Evolutionary conservation across 2,113 vertebrate genomes (phyloP).

Genomic region (Puffinus mauretanicus): DNA sequence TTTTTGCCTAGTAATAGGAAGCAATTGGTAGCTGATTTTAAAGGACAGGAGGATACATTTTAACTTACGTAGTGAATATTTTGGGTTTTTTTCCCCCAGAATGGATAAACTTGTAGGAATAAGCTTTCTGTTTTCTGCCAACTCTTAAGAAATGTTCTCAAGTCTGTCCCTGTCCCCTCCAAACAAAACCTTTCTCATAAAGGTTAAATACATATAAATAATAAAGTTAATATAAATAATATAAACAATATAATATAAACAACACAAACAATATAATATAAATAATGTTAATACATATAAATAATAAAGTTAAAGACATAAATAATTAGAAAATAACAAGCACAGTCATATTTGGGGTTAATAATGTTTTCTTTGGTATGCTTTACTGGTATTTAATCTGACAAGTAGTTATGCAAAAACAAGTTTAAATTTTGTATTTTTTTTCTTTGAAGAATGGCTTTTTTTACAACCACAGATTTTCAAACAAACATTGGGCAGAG

Average conservation of each 20-base stretch:
- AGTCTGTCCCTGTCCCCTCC: neutral
- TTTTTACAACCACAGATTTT: neutral
- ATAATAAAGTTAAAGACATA: neutral
- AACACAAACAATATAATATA: neutral
- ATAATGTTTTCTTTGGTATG: neutral
- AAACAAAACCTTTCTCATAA: neutral
- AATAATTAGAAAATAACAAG: neutral
- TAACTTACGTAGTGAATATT: neutral
- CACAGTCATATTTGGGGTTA: neutral
- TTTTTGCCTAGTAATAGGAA: neutral
- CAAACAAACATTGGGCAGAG: neutral
- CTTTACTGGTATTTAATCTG: neutral
- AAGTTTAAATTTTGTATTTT: neutral
- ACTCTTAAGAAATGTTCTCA: neutral
- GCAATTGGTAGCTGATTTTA: neutral
- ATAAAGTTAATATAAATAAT: neutral
- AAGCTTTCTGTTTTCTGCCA: neutral
- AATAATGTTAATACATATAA: neutral
- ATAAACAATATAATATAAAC: neutral
- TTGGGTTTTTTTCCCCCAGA: accelerated
- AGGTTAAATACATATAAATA: neutral
- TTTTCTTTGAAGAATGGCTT: neutral
- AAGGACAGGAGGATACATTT: neutral
- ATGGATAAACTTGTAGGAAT: neutral
- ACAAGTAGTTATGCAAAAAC: neutral